phyloP scores from a whole-genome alignment of 2,888 invertebrate species.

The Callyntrura guangdongensis region DNA sequence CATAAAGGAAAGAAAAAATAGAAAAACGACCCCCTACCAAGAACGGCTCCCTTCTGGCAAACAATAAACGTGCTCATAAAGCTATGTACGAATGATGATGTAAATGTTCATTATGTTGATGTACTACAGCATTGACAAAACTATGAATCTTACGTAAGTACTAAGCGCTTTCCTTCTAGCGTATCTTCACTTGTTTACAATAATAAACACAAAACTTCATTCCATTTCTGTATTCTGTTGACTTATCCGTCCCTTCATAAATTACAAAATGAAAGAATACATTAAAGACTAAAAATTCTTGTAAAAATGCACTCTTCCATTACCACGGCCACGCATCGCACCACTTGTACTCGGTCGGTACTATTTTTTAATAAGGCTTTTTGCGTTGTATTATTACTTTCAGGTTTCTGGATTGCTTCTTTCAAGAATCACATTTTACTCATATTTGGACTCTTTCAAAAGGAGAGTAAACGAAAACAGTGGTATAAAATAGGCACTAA shows the following conservation, averaged over 20 bases:
- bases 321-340: not conserved
- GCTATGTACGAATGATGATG: constrained; percentile 6
- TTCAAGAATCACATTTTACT: too few species aligned
- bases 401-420: not conserved
- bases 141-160: not conserved
- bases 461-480: too few species aligned
- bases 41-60: constrained; percentile 59
- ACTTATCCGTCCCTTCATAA: not conserved
- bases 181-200: constrained; percentile 38
- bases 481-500: too few species aligned
- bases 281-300: not conserved
- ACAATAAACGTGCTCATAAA: constrained; percentile 47
- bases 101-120: constrained; percentile 42
- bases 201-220: constrained; percentile 7
- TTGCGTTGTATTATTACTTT: not conserved
- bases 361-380: constrained; percentile 25
- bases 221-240: not conserved
- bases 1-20: constrained; percentile 61
- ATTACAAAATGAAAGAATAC: constrained; percentile 9
- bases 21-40: constrained; percentile 55
- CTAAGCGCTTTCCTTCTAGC: constrained; percentile 7
- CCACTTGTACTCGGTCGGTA: not conserved
- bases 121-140: not conserved
- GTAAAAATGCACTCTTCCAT: constrained; percentile 11
- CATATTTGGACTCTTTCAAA: too few species aligned